These are phyloP conservation scores for Xestia sexstrigata DNA, from an alignment of 2,888 invertebrate species.

Conservation along the genomic window DNA sequence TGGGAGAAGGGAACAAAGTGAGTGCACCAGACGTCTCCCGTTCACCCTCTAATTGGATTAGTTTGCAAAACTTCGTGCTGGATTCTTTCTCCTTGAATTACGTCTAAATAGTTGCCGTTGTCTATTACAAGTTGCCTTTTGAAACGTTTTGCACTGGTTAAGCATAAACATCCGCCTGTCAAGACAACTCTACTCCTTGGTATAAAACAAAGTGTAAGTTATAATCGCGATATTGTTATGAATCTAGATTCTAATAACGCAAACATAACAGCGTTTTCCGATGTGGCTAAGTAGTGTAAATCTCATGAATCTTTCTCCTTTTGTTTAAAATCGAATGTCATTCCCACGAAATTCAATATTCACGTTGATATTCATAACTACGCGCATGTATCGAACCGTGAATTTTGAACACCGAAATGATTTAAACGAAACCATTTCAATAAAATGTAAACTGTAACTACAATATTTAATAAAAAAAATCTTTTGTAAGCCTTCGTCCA, in stretches of 20 bases:
- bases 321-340: background rate
- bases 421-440: slow-evolving; percentile 33
- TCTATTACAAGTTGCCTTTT: slow-evolving; percentile 47
- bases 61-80: slow-evolving; percentile 82
- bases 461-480: slow-evolving; percentile 17
- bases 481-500: background rate
- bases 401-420: slow-evolving; percentile 37
- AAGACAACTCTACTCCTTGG: background rate
- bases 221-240: background rate
- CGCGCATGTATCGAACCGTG: slow-evolving; percentile 28
- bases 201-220: background rate
- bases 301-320: background rate
- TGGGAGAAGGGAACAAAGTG: slow-evolving; percentile 57
- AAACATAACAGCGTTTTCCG: background rate
- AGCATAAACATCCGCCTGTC: slow-evolving; percentile 22
- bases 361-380: slow-evolving; percentile 27
- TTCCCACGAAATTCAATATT: slow-evolving; percentile 7
- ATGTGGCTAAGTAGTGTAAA: background rate
- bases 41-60: slow-evolving; percentile 83
- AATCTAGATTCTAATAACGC: background rate
- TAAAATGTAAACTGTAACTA: slow-evolving; percentile 17
- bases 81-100: slow-evolving; percentile 78
- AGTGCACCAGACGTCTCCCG: slow-evolving; percentile 66
- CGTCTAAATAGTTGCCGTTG: slow-evolving; percentile 71
- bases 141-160: slow-evolving; percentile 13